phyloP scores from a whole-genome alignment of 2,113 vertebrate species.

The Amazona guildingii region DNA sequence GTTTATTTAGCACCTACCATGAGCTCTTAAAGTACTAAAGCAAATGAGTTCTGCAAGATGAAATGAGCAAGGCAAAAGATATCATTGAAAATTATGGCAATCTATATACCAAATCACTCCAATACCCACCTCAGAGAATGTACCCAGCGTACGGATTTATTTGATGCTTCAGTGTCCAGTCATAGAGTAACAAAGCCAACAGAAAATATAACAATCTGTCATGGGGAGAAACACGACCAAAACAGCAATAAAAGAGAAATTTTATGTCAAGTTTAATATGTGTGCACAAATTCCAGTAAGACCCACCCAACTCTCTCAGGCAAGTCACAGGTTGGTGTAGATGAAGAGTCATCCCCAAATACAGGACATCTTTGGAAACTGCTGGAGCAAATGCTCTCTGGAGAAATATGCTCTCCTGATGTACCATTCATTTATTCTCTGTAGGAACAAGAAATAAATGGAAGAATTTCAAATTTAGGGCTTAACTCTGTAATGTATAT shows the following conservation, averaged over 20 bases:
- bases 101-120: neutral
- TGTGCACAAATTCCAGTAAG: neutral
- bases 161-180: neutral
- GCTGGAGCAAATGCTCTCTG: neutral
- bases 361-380: neutral
- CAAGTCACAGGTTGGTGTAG: neutral
- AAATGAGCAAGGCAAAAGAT: neutral
- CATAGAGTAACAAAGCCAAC: neutral
- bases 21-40: neutral
- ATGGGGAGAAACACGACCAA: neutral
- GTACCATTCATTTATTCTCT: neutral
- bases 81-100: neutral
- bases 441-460: neutral
- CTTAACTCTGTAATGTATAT: neutral
- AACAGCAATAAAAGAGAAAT: neutral
- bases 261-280: neutral
- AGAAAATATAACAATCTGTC: neutral
- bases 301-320: neutral
- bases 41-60: neutral
- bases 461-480: slow-evolving; percentile 2
- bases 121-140: neutral
- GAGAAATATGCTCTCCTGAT: neutral
- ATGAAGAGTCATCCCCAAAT: neutral
- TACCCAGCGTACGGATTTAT: neutral
- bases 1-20: neutral